Evolutionary conservation across 1,140 invertebrate genomes (phyloP).

Genomic region (Teleogryllus occipitalis): DNA sequence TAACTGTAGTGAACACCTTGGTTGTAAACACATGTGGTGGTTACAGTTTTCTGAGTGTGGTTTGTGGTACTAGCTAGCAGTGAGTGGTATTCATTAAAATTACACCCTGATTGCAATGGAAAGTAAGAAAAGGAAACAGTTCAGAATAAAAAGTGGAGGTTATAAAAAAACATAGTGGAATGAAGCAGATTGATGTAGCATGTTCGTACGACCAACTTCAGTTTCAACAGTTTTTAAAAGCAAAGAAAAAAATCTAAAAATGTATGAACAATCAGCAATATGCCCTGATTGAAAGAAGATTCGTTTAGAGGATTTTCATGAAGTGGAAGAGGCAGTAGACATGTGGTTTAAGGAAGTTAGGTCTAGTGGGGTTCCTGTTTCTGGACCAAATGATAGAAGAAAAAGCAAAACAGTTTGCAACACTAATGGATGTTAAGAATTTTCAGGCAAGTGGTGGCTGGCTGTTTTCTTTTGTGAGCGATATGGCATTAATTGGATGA

Average conservation of each 20-base stretch:
- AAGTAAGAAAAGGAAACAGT: neutral
- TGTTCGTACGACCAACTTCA: neutral
- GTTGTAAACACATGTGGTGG: no score
- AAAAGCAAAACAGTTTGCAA: conserved; percentile 31
- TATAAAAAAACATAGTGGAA: neutral
- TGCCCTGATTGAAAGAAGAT: neutral
- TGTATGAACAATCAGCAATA: neutral
- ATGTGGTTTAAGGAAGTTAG: neutral
- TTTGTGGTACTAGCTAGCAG: no score
- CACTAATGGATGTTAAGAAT: conserved; percentile 26
- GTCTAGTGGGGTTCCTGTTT: conserved; percentile 26
- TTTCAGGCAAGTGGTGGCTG: conserved; percentile 27
- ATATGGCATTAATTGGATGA: conserved; percentile 13
- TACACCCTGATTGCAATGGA: no score
- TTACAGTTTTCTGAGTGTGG: no score
- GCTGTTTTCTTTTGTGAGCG: conserved; percentile 22
- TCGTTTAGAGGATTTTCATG: neutral
- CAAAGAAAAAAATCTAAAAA: neutral
- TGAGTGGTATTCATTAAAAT: no score
- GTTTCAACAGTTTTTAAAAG: neutral
- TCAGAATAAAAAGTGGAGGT: conserved; percentile 3
- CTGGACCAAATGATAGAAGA: conserved; percentile 31
- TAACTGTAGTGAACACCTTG: no score
- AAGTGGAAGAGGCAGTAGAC: neutral
- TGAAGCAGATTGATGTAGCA: neutral